phyloP scores from a whole-genome alignment of 1,140 invertebrate species.

The Panagrolaimus sp. region DNA sequence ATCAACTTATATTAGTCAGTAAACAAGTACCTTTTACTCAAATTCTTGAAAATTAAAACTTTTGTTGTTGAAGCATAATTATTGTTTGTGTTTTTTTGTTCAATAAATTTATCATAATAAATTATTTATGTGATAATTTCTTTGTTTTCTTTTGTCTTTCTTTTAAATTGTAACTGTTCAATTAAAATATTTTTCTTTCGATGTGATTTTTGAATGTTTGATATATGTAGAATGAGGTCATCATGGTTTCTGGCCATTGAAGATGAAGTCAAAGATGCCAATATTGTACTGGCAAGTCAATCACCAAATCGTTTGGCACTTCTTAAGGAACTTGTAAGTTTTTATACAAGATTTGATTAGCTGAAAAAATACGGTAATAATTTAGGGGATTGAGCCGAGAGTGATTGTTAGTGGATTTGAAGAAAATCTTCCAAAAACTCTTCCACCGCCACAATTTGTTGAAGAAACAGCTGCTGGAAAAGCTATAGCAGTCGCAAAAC shows the following conservation, averaged over 20 bases:
- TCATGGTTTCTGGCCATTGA: constrained; percentile 61
- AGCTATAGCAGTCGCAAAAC: constrained; percentile 71
- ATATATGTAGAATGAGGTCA: too few species aligned
- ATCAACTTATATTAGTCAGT: constrained; percentile 91
- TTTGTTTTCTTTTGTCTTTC: too few species aligned
- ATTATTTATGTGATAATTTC: too few species aligned
- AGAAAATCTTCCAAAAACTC: constrained; percentile 42
- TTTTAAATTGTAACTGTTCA: too few species aligned
- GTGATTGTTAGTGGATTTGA: constrained; percentile 46
- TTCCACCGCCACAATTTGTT: constrained; percentile 68
- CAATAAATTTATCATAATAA: too few species aligned
- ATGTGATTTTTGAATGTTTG: too few species aligned
- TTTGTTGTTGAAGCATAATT: too few species aligned
- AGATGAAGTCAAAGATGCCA: constrained; percentile 16
- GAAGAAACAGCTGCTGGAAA: constrained; percentile 77
- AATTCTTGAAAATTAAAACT: neutral
- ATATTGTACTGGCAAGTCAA: constrained; percentile 45
- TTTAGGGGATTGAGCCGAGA: constrained; percentile 49
- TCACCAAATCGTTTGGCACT: constrained; percentile 47
- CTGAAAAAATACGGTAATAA: neutral
- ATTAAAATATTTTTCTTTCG: too few species aligned
- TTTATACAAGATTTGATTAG: neutral
- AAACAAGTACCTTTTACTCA: constrained; percentile 89
- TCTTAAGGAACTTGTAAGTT: constrained; percentile 50
- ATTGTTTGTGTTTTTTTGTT: too few species aligned